Conservation (phyloP, 2,113 vertebrate species). For the Chrysemys picta region DNA sequence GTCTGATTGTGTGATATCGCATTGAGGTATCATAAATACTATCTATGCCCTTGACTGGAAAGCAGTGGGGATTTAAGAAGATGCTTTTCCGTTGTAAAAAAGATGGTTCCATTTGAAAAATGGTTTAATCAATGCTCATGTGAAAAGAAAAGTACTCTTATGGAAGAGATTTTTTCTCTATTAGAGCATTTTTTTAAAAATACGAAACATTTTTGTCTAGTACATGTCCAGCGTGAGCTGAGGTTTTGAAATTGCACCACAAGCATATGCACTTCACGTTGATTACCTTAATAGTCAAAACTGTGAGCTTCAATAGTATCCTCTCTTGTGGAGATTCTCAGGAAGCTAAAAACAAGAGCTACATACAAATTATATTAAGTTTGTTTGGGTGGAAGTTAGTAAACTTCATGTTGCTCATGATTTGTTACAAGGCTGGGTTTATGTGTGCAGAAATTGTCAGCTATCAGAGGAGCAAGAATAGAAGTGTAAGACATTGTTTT, state of each 20-base stretch:
- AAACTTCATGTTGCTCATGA: background rate
- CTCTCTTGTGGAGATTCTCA: background rate
- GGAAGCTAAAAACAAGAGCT: background rate
- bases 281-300: background rate
- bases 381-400: background rate
- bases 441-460: background rate
- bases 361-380: background rate
- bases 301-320: background rate
- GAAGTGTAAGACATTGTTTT: background rate
- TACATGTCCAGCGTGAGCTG: rapidly evolving
- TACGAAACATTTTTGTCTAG: background rate
- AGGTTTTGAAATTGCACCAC: background rate
- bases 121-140: background rate
- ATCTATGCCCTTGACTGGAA: background rate
- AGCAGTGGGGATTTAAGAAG: background rate
- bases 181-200: background rate
- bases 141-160: background rate
- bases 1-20: background rate
- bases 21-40: background rate
- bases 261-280: background rate
- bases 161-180: background rate
- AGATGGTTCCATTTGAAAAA: background rate
- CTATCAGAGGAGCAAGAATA: background rate
- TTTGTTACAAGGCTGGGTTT: background rate
- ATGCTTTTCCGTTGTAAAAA: background rate